Evolutionary conservation across 2,888 invertebrate species (phyloP).

Genomic region (Sinotaia quadrata): DNA sequence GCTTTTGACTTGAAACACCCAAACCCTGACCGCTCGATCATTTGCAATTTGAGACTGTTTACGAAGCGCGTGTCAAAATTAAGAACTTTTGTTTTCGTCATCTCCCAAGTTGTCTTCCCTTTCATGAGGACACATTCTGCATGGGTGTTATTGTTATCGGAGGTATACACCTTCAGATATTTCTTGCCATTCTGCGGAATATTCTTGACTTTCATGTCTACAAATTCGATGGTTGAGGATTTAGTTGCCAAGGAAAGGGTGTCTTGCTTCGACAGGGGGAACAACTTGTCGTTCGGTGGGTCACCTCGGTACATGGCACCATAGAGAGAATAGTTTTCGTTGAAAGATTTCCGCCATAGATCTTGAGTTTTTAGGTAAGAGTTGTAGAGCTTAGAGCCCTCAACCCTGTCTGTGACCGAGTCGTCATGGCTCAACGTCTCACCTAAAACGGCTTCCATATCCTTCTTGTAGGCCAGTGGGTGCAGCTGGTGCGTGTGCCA

Average conservation of each 20-base stretch:
- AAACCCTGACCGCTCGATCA: no score
- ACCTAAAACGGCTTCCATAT: conserved; percentile 51
- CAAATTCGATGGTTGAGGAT: conserved; percentile 13
- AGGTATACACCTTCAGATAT: neutral
- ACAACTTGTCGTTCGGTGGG: conserved; percentile 70
- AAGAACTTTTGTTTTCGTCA: conserved; percentile 22
- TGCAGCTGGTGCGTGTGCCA: conserved; percentile 75
- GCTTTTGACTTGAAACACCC: no score
- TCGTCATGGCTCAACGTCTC: conserved; percentile 73
- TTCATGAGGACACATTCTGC: no score
- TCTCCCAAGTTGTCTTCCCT: no score
- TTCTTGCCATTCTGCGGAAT: neutral
- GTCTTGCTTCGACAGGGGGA: conserved; percentile 61
- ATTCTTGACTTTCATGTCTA: neutral
- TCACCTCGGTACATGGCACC: conserved; percentile 74
- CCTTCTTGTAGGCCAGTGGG: conserved; percentile 58
- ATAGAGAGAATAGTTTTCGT: conserved; percentile 69
- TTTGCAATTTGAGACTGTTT: conserved; percentile 61
- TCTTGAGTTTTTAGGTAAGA: conserved; percentile 55
- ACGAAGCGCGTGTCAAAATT: conserved; percentile 70
- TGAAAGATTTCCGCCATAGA: conserved; percentile 5
- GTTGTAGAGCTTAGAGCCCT: conserved; percentile 70
- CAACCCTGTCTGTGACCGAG: conserved; percentile 72
- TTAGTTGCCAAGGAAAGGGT: conserved; percentile 54
- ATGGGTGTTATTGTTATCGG: no score